These are phyloP conservation scores for Ciconia stormi DNA, from an alignment of 2,113 vertebrate species.

Conservation along the genomic window DNA sequence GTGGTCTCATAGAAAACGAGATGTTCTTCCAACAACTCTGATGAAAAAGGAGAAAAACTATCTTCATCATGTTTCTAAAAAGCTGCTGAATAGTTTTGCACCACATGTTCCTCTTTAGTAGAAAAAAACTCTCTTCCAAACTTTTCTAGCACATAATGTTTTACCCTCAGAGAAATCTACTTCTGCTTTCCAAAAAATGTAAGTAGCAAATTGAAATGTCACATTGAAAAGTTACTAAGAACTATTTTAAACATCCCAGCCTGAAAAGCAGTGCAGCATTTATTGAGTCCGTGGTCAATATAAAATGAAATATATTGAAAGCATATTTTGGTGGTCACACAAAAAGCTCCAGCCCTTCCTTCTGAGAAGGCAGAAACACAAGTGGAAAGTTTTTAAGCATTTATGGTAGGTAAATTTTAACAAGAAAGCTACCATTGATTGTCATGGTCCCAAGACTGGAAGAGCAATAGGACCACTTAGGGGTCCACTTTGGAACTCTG, in stretches of 20 bases:
- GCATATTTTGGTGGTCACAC: not conserved
- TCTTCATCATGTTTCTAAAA: not conserved
- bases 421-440: not conserved
- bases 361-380: not conserved
- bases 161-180: slow-evolving; percentile 2
- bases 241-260: not conserved
- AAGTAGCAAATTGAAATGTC: not conserved
- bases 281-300: not conserved
- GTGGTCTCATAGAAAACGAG: not conserved
- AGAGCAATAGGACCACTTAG: not conserved
- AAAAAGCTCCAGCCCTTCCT: not conserved
- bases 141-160: not conserved
- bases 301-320: not conserved
- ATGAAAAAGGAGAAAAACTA: not conserved
- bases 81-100: not conserved
- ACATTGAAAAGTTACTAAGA: not conserved
- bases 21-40: not conserved
- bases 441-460: not conserved
- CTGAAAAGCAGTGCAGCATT: not conserved
- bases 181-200: not conserved
- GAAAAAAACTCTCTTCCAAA: not conserved
- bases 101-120: not conserved
- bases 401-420: not conserved
- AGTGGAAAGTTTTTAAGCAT: not conserved
- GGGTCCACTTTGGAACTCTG: not conserved